Conservation (phyloP, 1,140 invertebrate genomes). For the Nylanderia fulva region DNA sequence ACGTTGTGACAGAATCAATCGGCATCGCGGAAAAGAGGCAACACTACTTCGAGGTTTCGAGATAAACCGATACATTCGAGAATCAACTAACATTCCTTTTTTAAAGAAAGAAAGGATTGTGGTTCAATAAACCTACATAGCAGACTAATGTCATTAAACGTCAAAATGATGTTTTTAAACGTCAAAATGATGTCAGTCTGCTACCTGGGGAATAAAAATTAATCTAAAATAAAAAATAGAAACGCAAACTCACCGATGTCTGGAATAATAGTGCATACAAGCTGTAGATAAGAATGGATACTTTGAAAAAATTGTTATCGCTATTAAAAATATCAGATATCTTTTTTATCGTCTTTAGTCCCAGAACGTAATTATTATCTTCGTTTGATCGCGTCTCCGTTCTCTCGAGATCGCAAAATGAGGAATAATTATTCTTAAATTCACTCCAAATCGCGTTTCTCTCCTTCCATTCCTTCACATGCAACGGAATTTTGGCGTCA, state of each 20-base stretch:
- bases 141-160: too few species aligned
- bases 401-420: slow-evolving; percentile 34
- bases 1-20: too few species aligned
- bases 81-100: too few species aligned
- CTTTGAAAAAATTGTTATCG: slow-evolving; percentile 74
- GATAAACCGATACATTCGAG: too few species aligned
- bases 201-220: not conserved
- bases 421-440: slow-evolving; percentile 58
- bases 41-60: too few species aligned
- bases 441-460: slow-evolving; percentile 76
- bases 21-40: too few species aligned
- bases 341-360: slow-evolving; percentile 67
- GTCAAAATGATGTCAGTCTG: too few species aligned
- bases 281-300: slow-evolving; percentile 74
- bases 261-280: slow-evolving; percentile 75
- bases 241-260: slow-evolving; percentile 24
- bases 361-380: slow-evolving; percentile 38
- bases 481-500: slow-evolving; percentile 75
- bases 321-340: slow-evolving; percentile 68
- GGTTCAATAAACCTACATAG: too few species aligned
- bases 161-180: too few species aligned
- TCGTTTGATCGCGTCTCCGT: slow-evolving; percentile 19
- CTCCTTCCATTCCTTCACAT: slow-evolving; percentile 72
- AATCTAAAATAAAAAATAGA: not conserved
- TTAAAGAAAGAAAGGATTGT: too few species aligned